Conservation (phyloP, 2,113 vertebrate species). For the Apaloderma vittatum region DNA sequence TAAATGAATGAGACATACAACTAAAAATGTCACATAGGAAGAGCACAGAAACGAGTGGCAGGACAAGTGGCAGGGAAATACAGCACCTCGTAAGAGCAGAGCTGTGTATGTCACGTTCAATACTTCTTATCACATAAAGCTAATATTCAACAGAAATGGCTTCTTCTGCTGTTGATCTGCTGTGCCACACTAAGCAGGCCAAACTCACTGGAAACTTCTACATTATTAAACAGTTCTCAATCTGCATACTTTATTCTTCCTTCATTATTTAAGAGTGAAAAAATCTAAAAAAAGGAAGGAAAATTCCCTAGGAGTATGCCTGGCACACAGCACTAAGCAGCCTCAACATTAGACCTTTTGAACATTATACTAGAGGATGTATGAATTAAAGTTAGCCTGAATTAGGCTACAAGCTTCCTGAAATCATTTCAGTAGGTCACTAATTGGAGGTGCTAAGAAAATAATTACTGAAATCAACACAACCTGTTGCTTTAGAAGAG, state of each 20-base stretch:
- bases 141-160: background rate
- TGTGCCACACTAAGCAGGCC: background rate
- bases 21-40: background rate
- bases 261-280: constrained; percentile 8
- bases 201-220: background rate
- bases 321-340: background rate
- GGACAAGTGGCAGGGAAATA: background rate
- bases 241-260: background rate
- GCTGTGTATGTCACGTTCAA: background rate
- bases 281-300: background rate
- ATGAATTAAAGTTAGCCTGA: background rate
- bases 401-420: background rate
- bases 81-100: background rate
- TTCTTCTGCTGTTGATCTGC: background rate
- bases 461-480: background rate
- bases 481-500: background rate
- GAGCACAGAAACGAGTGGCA: background rate
- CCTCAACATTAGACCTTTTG: rapidly evolving
- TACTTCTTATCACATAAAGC: background rate
- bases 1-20: background rate
- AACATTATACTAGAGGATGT: background rate
- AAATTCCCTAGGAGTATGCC: background rate
- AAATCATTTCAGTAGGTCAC: background rate
- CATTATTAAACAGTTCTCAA: background rate
- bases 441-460: background rate